Evolutionary conservation across 2,797 vertebrate species (phyloP).

Genomic region (Decapterus maruadsi): DNA sequence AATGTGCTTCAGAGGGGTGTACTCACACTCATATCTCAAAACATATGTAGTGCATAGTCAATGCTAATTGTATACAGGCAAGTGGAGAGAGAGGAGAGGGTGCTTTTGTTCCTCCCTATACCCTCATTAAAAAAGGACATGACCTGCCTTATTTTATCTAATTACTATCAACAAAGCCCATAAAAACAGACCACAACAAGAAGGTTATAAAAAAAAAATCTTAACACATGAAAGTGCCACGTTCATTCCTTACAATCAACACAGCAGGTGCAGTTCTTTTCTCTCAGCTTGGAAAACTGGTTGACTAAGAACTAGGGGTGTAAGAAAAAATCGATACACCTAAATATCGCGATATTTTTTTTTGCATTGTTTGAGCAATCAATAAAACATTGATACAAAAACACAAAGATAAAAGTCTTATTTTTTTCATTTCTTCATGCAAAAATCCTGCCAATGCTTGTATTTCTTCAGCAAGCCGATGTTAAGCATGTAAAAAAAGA

Average conservation of each 20-base stretch:
- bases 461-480: too few relatives aligned
- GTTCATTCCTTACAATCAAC: slow-evolving; percentile 22
- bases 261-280: slow-evolving; percentile 30
- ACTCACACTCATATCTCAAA: slow-evolving; percentile 1
- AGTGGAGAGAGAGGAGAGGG: background rate
- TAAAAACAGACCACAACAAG: slow-evolving; percentile 3
- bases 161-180: background rate
- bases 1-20: background rate
- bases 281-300: slow-evolving; percentile 6
- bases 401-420: too few relatives aligned
- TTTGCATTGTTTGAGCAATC: background rate
- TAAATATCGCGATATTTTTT: too few relatives aligned
- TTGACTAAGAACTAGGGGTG: background rate
- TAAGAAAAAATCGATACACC: too few relatives aligned
- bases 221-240: slow-evolving; percentile 12
- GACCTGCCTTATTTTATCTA: background rate
- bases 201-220: background rate
- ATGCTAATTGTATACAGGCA: background rate
- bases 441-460: too few relatives aligned
- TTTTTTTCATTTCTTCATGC: too few relatives aligned
- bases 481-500: too few relatives aligned
- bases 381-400: too few relatives aligned
- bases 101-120: background rate
- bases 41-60: background rate
- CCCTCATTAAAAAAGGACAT: background rate